phyloP scores from a whole-genome alignment of 2,888 invertebrate genomes.

The Ochropleura plecta region DNA sequence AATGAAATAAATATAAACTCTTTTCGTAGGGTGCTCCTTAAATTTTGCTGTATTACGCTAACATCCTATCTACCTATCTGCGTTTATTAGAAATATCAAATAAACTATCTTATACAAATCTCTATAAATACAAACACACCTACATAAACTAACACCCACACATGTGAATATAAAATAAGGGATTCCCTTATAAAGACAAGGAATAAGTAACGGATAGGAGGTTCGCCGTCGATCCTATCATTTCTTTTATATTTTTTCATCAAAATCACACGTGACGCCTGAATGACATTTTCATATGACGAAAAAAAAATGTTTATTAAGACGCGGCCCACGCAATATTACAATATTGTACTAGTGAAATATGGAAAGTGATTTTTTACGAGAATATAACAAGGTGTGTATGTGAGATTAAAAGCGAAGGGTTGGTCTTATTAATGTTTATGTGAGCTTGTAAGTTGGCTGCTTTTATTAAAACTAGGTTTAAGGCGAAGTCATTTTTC shows the following conservation, averaged over 20 bases:
- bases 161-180: slow-evolving; percentile 41
- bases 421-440: slow-evolving; percentile 78
- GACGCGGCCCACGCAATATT: slow-evolving; percentile 86
- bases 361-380: slow-evolving; percentile 90
- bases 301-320: slow-evolving; percentile 90
- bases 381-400: slow-evolving; percentile 89
- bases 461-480: slow-evolving; percentile 53
- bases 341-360: slow-evolving; percentile 90
- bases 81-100: no score
- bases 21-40: no score
- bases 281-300: slow-evolving; percentile 90
- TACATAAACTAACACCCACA: slow-evolving; percentile 21
- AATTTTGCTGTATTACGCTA: no score
- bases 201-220: slow-evolving; percentile 68
- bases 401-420: slow-evolving; percentile 86
- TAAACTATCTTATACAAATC: background rate
- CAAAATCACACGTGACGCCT: slow-evolving; percentile 90
- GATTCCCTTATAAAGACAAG: slow-evolving; percentile 67
- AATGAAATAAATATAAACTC: no score
- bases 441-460: slow-evolving; percentile 40
- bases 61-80: no score
- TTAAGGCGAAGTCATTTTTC: background rate
- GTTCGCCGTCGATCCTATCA: slow-evolving; percentile 83
- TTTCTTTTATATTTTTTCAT: slow-evolving; percentile 91
- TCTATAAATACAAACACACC: no score